Evolutionary conservation across 1,140 invertebrate genomes (phyloP).

Genomic region (Monochamus saltuarius): DNA sequence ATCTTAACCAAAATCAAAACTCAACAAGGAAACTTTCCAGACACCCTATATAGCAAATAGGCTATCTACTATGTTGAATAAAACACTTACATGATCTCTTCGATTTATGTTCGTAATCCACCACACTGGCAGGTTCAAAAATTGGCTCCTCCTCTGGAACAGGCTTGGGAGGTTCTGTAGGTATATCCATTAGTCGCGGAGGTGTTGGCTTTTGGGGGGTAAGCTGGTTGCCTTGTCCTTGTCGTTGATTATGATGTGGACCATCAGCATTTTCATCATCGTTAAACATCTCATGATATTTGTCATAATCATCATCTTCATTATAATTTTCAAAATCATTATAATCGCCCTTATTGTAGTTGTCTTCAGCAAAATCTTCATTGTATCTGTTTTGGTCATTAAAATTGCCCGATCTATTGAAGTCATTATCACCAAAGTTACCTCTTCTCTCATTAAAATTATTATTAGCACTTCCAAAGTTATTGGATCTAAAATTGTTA

Average conservation of each 20-base stretch:
- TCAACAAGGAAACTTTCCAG: too few species aligned
- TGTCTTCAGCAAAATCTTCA: constrained; percentile 9
- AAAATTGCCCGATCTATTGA: constrained; percentile 11
- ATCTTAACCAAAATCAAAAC: too few species aligned
- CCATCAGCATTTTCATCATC: constrained; percentile 15
- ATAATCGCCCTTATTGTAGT: constrained; percentile 2
- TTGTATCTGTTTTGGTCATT: constrained; percentile 9
- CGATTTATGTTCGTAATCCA: constrained; percentile 71
- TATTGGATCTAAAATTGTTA: background rate
- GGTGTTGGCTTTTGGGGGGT: background rate
- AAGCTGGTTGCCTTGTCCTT: background rate
- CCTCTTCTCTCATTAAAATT: constrained; percentile 9
- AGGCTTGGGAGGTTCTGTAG: background rate
- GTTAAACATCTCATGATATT: constrained; percentile 32
- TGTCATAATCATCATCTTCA: constrained; percentile 28
- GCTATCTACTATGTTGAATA: too few species aligned
- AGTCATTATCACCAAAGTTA: constrained; percentile 4
- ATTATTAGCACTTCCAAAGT: background rate
- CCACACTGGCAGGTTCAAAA: constrained; percentile 52
- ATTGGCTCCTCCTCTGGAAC: constrained; percentile 27
- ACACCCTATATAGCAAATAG: too few species aligned
- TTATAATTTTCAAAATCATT: constrained; percentile 19
- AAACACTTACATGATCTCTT: constrained; percentile 37
- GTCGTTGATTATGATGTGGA: background rate
- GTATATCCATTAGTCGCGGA: background rate